Percentiles rank a stretch among this genome's conserved stretches.
Conservation (phyloP, 2,113 vertebrate genomes). For the Tretioscincus oriximinensis region DNA sequence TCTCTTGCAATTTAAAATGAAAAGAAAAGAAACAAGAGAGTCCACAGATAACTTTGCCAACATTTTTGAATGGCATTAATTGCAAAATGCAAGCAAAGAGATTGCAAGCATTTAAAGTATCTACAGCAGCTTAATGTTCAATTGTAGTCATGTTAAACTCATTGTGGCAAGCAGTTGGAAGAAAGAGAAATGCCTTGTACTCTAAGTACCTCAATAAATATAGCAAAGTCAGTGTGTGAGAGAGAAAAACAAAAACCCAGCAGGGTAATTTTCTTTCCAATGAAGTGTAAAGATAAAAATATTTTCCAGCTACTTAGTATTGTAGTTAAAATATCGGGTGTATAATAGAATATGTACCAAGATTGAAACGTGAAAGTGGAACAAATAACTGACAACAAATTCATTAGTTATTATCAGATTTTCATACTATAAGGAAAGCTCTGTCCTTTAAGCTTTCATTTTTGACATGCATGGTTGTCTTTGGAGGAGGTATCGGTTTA, state of each 20-base stretch:
- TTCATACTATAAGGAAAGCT: slow-evolving; percentile 45
- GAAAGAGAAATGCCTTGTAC: background rate
- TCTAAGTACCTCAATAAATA: background rate
- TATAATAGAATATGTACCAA: slow-evolving; percentile 19
- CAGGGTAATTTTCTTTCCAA: background rate
- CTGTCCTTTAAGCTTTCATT: slow-evolving; percentile 31
- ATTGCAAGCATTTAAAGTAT: background rate
- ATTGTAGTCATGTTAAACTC: background rate
- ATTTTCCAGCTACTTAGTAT: slow-evolving; percentile 27
- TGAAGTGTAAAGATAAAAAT: slow-evolving; percentile 25
- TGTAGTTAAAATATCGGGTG: background rate
- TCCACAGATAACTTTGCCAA: background rate
- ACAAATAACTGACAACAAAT: slow-evolving; percentile 43
- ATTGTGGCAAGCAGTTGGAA: slow-evolving; percentile 22
- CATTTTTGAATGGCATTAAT: background rate
- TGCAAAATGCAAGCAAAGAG: background rate
- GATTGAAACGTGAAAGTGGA: slow-evolving; percentile 25
- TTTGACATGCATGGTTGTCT: slow-evolving; percentile 42
- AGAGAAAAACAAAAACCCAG: background rate
- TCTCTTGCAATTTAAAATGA: background rate
- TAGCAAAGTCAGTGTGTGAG: background rate
- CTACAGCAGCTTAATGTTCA: background rate
- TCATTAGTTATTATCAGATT: slow-evolving; percentile 26
- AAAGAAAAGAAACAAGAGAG: too few species aligned
- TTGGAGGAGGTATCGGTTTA: slow-evolving; percentile 14